A percentile compares a stretch with the other conserved stretches of the same genome.
Conservation (phyloP, 2,888 invertebrate genomes). For the Cataglyphis albicans region DNA sequence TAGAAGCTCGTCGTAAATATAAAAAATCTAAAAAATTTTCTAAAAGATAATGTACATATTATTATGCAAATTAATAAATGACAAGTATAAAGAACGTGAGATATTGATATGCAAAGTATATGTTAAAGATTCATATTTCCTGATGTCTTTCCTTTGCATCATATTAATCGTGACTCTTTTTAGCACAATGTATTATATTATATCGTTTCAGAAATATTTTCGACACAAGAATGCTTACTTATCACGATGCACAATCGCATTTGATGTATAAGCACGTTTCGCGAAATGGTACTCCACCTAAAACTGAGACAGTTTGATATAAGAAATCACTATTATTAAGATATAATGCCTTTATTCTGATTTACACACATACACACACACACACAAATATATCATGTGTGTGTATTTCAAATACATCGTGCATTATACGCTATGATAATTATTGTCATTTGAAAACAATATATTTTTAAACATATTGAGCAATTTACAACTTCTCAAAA, state of each 20-base stretch:
- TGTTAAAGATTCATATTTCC: not conserved
- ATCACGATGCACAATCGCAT: not conserved
- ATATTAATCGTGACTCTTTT: constrained; percentile 41
- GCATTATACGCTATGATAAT: not conserved
- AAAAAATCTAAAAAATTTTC: not conserved
- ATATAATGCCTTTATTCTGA: not conserved
- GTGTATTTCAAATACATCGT: not conserved
- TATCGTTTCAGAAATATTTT: constrained; percentile 43
- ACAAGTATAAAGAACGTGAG: not conserved
- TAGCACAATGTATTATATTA: not conserved
- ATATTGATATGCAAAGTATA: not conserved
- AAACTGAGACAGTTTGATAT: not conserved
- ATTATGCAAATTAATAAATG: not conserved
- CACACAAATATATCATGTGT: too few relatives aligned
- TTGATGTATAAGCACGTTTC: constrained; percentile 14
- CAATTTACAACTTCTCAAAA: not conserved
- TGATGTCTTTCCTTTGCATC: not conserved
- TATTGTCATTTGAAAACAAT: not conserved
- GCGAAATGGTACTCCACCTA: not conserved
- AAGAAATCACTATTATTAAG: constrained; percentile 15
- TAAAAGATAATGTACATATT: not conserved
- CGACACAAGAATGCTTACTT: constrained; percentile 20
- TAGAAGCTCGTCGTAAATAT: not conserved
- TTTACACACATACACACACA: not conserved
- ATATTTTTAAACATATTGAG: not conserved